Conservation (phyloP, 2,888 invertebrate species). For the Troides aeacus region DNA sequence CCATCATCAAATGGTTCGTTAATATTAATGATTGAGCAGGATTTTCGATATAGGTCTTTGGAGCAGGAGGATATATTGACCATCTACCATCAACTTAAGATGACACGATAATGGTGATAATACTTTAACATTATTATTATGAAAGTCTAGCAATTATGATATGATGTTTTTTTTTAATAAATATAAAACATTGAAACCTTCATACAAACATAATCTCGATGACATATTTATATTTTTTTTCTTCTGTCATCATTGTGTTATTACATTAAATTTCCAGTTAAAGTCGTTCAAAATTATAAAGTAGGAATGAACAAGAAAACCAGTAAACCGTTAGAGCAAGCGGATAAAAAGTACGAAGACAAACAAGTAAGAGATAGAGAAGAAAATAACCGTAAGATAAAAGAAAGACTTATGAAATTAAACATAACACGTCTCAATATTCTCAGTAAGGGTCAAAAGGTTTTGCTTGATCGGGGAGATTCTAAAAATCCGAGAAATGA, state of each 20-base stretch:
- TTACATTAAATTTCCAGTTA: constrained; percentile 21
- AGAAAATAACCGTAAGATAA: constrained; percentile 7
- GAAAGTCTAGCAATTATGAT: too few species aligned
- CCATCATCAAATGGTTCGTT: too few species aligned
- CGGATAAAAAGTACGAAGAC: constrained; percentile 10
- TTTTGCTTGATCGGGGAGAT: constrained; percentile 22
- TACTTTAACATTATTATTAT: too few species aligned
- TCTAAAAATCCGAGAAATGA: constrained; percentile 5
- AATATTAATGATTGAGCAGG: too few species aligned
- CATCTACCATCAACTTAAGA: too few species aligned
- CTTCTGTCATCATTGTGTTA: constrained; percentile 2
- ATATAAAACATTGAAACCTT: constrained; percentile 1
- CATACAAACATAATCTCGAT: constrained; percentile 6
- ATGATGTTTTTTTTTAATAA: too few species aligned
- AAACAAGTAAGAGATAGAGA: constrained; percentile 11
- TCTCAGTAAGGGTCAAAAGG: not conserved
- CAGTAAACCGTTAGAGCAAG: constrained; percentile 13
- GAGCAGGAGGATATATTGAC: too few species aligned
- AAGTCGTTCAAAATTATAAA: constrained; percentile 9
- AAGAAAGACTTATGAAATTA: constrained; percentile 1
- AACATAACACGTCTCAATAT: not conserved
- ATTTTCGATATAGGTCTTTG: too few species aligned
- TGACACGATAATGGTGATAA: too few species aligned
- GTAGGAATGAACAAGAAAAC: constrained; percentile 17
- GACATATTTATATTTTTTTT: not conserved